Evolutionary conservation across 1,140 invertebrate species (phyloP).

Genomic region (Zaprionus davidi): DNA sequence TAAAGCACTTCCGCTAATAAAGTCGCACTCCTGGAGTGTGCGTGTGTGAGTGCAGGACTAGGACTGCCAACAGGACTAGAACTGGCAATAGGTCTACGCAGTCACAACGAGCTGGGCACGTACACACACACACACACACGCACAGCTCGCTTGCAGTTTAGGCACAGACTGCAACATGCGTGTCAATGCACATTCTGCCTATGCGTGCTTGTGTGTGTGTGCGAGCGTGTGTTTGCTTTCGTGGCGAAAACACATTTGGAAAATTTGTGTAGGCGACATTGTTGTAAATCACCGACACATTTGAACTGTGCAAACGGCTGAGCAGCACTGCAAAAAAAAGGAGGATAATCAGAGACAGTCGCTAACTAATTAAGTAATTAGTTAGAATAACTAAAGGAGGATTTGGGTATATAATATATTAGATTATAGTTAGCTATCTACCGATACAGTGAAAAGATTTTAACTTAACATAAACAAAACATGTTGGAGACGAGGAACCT

Average conservation of each 20-base stretch:
- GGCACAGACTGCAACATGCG: constrained; percentile 72
- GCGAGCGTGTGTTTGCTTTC: constrained; percentile 62
- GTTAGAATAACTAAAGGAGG: neutral
- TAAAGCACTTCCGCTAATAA: constrained; percentile 83
- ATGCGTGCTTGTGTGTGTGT: constrained; percentile 13
- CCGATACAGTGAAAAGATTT: too few relatives aligned
- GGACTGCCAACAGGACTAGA: constrained; percentile 24
- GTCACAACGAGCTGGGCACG: constrained; percentile 35
- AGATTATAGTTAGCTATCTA: too few relatives aligned
- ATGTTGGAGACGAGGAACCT: too few relatives aligned
- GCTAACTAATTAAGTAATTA: neutral
- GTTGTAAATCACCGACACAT: constrained; percentile 81
- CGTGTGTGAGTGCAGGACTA: constrained; percentile 19
- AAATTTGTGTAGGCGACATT: constrained; percentile 82
- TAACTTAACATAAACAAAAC: too few relatives aligned
- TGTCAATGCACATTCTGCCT: constrained; percentile 58
- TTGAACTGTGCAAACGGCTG: constrained; percentile 51
- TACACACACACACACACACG: constrained; percentile 32
- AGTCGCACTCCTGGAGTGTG: constrained; percentile 62
- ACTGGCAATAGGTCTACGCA: constrained; percentile 10
- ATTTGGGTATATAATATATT: too few relatives aligned
- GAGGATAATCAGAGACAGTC: neutral
- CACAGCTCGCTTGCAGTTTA: constrained; percentile 54
- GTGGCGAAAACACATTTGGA: constrained; percentile 81
- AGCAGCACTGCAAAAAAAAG: constrained; percentile 22